Evolutionary conservation across 1,140 invertebrate species (phyloP).

Genomic region (Leptopilina clavipes): DNA sequence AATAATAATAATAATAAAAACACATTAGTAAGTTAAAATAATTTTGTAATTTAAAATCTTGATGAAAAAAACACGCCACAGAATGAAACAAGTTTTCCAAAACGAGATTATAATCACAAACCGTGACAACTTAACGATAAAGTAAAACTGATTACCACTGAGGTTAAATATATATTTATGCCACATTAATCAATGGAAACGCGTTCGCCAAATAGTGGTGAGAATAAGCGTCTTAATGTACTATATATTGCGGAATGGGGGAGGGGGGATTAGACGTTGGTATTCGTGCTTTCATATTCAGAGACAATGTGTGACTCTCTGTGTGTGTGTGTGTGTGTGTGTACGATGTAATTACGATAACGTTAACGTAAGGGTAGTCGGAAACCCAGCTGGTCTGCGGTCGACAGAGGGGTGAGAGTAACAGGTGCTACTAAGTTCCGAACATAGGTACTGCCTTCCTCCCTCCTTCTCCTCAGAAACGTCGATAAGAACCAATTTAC

Average conservation of each 20-base stretch:
- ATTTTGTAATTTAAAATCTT: too few species aligned
- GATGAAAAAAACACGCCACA: too few species aligned
- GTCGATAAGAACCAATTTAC: constrained; percentile 35
- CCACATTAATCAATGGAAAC: not conserved
- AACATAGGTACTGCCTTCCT: constrained; percentile 30
- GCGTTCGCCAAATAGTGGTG: not conserved
- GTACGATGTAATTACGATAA: constrained; percentile 67
- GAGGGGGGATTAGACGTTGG: constrained; percentile 46
- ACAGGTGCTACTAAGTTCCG: constrained; percentile 63
- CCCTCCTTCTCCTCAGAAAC: constrained; percentile 22
- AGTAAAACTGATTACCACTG: not conserved
- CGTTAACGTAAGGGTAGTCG: constrained; percentile 60
- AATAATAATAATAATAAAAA: too few species aligned
- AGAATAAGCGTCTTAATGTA: constrained; percentile 46
- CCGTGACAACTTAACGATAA: not conserved
- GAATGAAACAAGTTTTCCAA: not conserved
- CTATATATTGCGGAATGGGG: too few species aligned
- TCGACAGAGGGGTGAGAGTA: constrained; percentile 57
- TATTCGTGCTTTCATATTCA: constrained; percentile 13
- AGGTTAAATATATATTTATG: not conserved
- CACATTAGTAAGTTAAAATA: too few species aligned
- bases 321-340: constrained; percentile 18
- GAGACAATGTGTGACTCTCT: not conserved
- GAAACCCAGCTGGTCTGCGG: constrained; percentile 50
- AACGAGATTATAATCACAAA: not conserved